Percentiles rank a stretch among this genome's conserved stretches.
phyloP scores from a whole-genome alignment of 2,113 vertebrate species.

The Hepsetus odoe region DNA sequence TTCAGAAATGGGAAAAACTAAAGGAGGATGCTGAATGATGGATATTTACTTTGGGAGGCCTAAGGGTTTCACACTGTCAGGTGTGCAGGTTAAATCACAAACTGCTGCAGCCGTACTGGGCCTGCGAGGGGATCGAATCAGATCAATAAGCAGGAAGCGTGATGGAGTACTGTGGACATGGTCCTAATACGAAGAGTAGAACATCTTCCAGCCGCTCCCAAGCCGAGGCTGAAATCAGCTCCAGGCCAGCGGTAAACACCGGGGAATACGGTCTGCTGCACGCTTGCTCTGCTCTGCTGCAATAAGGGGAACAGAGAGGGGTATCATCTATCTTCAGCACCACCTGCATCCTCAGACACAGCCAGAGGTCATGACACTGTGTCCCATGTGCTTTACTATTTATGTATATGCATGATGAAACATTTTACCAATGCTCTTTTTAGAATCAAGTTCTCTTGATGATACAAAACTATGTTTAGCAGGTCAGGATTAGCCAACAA shows the following conservation, averaged over 20 bases:
- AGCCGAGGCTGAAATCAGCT: slow-evolving; percentile 41
- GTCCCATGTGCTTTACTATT: neutral
- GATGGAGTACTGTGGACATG: slow-evolving; percentile 52
- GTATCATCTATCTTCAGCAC: slow-evolving; percentile 13
- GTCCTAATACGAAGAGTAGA: slow-evolving; percentile 55
- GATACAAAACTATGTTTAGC: neutral
- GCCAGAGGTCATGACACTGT: neutral
- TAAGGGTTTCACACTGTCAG: neutral
- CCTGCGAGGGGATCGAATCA: slow-evolving; percentile 29
- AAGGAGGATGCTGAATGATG: too few relatives aligned
- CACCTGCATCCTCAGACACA: neutral
- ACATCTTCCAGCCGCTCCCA: slow-evolving; percentile 43
- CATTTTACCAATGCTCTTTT: neutral
- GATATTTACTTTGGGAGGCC: too few relatives aligned
- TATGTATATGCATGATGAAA: neutral
- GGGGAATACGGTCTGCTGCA: neutral
- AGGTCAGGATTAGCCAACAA: neutral
- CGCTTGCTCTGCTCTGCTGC: neutral
- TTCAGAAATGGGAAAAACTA: too few relatives aligned
- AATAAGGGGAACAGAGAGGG: neutral
- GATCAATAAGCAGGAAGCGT: slow-evolving; percentile 63
- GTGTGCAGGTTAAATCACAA: slow-evolving; percentile 60
- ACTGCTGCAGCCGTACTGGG: slow-evolving; percentile 48
- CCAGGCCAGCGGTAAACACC: neutral
- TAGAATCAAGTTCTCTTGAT: neutral